Evolutionary conservation across 2,797 vertebrate genomes (phyloP).

Genomic region (Alca torda): DNA sequence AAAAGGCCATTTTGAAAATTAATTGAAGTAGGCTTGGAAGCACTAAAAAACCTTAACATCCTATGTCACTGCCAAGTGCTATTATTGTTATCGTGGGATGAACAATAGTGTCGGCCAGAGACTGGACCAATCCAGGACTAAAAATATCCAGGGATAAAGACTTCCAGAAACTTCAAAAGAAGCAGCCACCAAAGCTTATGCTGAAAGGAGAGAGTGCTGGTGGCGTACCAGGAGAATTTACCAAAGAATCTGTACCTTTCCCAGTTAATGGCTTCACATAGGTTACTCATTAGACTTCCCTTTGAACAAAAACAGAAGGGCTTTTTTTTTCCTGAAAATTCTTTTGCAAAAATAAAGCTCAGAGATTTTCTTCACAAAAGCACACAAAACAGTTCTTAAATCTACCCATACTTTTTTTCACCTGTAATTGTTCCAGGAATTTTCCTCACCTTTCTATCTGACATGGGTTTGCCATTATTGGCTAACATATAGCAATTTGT

Average conservation of each 20-base stretch:
- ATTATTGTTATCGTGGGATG: slow-evolving; percentile 23
- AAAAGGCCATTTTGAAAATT: slow-evolving; percentile 11
- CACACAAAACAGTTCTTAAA: slow-evolving; percentile 15
- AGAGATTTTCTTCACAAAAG: slow-evolving; percentile 22
- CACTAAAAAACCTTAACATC: neutral
- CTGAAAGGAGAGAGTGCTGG: neutral
- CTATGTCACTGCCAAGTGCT: neutral
- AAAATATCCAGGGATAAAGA: slow-evolving; percentile 52
- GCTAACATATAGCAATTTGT: neutral
- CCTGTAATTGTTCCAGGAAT: neutral
- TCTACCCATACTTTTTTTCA: slow-evolving; percentile 19
- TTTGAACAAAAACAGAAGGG: slow-evolving; percentile 9
- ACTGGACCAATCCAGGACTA: neutral
- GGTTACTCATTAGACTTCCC: slow-evolving; percentile 15
- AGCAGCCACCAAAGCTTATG: neutral
- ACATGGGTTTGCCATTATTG: neutral
- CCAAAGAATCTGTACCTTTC: neutral
- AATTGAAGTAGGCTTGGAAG: slow-evolving; percentile 4
- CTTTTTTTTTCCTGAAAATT: neutral
- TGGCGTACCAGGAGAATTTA: neutral
- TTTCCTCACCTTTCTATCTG: neutral
- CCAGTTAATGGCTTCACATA: neutral
- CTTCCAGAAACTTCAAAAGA: slow-evolving; percentile 60
- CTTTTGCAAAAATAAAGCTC: slow-evolving; percentile 2
- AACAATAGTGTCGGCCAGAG: slow-evolving; percentile 6